Evolutionary conservation across 2,888 invertebrate genomes (phyloP), one percentile per base, ranked within the genome.

Genomic region (Philereme transversata): DNA sequence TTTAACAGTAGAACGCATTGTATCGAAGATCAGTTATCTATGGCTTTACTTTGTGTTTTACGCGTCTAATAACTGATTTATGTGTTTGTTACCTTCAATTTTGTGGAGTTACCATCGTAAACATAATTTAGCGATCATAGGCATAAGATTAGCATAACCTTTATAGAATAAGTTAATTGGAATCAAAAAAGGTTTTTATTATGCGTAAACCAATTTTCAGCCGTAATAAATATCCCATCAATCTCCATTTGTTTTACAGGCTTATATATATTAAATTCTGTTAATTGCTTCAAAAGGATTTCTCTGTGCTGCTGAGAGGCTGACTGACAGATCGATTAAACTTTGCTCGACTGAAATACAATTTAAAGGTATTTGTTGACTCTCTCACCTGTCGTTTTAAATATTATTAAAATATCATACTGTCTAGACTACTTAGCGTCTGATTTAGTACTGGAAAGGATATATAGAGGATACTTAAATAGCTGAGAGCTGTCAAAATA

Each of bases 251-350:
- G 49, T 53, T 53, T 45, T 22, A 38, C 5, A 49, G 48, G 6
- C n/a, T 47, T 22, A 22, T 22, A 7, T 38, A 7, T 38, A 52
- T 58, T 51, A 57, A 51, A 48, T 47, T 51, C 49, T 8, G 34
- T 40, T 59, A 48, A 59, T 47, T 55, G 47, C 4, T 40, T 64
- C 9, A 54, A 51, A 51, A 36, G 43, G 11, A 59, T 53, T 44
- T 38, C 52, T 44, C 34, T 44, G 34, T 60, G 65, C 65, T 74
- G 51, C 36, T 60, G 38, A 47, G 35, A 51, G 40, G 38, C n/a
- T 74, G 78, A 79, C 68, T 77, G 82, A 77, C 82, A 80, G 78
- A 74, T 78, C 76, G 78, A 82, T 82, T 82, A 75, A 83, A 82
- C 73, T 75, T 70, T 70, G 55, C 7, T 46, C 41, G 40, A 36